Evolutionary conservation across 2,888 invertebrate genomes (phyloP).

Genomic region (Octonoba sinensis): DNA sequence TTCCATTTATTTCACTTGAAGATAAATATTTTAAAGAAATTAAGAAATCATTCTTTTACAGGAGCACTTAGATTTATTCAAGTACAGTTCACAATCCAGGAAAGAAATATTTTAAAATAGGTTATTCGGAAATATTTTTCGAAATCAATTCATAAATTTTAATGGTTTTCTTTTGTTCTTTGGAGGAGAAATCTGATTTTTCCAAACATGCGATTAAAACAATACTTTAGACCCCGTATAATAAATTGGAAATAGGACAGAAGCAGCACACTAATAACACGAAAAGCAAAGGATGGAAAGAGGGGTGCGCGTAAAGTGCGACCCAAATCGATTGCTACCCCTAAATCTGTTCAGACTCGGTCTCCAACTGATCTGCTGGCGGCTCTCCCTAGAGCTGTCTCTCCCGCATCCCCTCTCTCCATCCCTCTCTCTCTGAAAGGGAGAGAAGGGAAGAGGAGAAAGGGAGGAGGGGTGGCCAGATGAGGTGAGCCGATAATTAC

Average conservation of each 20-base stretch:
- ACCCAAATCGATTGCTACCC: slow-evolving; percentile 48
- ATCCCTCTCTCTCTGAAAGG: slow-evolving; percentile 1
- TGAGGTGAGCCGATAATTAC: slow-evolving; percentile 65
- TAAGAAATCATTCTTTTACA: too few species aligned
- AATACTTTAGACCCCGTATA: neutral
- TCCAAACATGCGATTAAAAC: too few species aligned
- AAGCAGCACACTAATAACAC: slow-evolving; percentile 50
- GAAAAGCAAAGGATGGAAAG: neutral
- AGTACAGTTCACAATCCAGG: too few species aligned
- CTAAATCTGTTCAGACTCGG: slow-evolving; percentile 57
- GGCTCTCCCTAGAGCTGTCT: slow-evolving; percentile 37
- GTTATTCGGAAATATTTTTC: too few species aligned
- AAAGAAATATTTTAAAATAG: too few species aligned
- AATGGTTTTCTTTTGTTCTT: too few species aligned
- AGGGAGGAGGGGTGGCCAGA: slow-evolving; percentile 49
- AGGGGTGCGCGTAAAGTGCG: slow-evolving; percentile 39
- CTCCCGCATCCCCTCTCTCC: slow-evolving; percentile 33
- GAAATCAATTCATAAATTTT: too few species aligned
- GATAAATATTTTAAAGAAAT: too few species aligned
- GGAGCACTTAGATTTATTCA: too few species aligned
- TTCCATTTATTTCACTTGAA: too few species aligned
- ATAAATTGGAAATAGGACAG: slow-evolving; percentile 17
- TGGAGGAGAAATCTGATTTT: too few species aligned
- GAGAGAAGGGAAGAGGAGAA: slow-evolving; percentile 12
- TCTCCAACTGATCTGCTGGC: slow-evolving; percentile 46